These are phyloP conservation scores for Botia almorhae DNA, from an alignment of 2,797 vertebrate species.

Conservation along the genomic window DNA sequence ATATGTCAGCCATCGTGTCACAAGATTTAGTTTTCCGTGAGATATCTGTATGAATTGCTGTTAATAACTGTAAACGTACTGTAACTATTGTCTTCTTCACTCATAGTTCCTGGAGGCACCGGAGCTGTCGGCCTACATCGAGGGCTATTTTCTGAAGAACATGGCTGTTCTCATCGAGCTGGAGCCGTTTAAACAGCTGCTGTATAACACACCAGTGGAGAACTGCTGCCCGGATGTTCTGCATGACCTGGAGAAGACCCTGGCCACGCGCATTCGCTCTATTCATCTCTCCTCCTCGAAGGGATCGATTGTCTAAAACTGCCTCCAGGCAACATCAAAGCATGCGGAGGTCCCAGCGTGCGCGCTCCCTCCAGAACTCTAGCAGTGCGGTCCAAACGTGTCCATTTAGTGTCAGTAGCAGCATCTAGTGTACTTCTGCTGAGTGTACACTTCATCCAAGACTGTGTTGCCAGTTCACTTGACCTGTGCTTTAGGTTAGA, in stretches of 20 bases:
- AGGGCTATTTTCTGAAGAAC: constrained; percentile 98
- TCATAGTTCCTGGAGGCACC: constrained; percentile 90
- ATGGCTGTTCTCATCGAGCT: constrained; percentile 97
- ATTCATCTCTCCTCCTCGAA: constrained; percentile 98
- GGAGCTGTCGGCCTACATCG: constrained; percentile 91
- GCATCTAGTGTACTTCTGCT: not conserved
- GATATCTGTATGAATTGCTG: too few relatives aligned
- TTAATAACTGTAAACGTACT: not conserved
- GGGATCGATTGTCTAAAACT: constrained; percentile 90
- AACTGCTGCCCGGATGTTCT: constrained; percentile 87
- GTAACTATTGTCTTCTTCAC: not conserved
- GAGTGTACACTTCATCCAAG: constrained; percentile 16
- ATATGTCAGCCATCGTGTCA: not conserved
- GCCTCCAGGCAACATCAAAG: constrained; percentile 28
- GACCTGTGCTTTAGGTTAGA: constrained; percentile 33
- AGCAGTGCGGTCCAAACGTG: constrained; percentile 30
- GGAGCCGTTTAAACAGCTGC: constrained; percentile 94
- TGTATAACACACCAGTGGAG: constrained; percentile 89
- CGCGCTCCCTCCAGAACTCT: constrained; percentile 30
- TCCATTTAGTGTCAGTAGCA: constrained; percentile 49
- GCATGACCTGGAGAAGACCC: constrained; percentile 92
- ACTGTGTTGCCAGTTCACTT: constrained; percentile 7
- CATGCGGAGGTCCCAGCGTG: constrained; percentile 16
- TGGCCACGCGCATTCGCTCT: constrained; percentile 92
- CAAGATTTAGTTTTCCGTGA: not conserved